Conservation (phyloP, 2,888 invertebrate genomes). For the Lasioglossum zephyrum region DNA sequence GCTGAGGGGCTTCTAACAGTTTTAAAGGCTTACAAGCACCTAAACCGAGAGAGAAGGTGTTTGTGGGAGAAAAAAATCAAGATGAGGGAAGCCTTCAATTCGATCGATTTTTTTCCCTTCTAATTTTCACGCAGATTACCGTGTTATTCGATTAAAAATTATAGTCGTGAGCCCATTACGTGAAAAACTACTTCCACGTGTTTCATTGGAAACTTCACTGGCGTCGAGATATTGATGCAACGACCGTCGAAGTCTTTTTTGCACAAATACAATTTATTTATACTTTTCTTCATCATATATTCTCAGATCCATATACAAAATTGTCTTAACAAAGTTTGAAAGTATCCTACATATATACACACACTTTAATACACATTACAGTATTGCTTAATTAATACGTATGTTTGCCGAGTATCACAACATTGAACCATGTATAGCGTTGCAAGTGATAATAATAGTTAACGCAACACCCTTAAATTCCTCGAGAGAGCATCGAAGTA, state of each 20-base stretch:
- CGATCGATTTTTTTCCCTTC: not conserved
- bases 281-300: conserved; percentile 1
- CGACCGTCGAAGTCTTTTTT: conserved; percentile 1
- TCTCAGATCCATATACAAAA: conserved; percentile 13
- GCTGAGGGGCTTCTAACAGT: conserved; percentile 34
- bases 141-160: not conserved
- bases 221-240: conserved; percentile 9
- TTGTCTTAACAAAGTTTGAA: conserved; percentile 10
- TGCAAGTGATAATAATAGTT: conserved; percentile 10
- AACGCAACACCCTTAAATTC: not conserved
- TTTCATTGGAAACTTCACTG: not conserved
- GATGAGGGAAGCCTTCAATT: not conserved
- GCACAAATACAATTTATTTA: conserved; percentile 32
- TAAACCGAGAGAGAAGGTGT: conserved; percentile 23
- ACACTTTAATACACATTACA: not conserved
- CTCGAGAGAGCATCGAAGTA: conserved; percentile 4
- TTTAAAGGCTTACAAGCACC: conserved; percentile 31
- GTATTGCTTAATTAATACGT: conserved; percentile 13
- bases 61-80: conserved; percentile 10
- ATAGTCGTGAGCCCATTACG: not conserved
- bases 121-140: not conserved
- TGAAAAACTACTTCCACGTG: not conserved
- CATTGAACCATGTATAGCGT: not conserved
- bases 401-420: conserved; percentile 5
- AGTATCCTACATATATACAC: conserved; percentile 10